phyloP scores from a whole-genome alignment of 1,140 invertebrate species.

The Acromyrmex heyeri region DNA sequence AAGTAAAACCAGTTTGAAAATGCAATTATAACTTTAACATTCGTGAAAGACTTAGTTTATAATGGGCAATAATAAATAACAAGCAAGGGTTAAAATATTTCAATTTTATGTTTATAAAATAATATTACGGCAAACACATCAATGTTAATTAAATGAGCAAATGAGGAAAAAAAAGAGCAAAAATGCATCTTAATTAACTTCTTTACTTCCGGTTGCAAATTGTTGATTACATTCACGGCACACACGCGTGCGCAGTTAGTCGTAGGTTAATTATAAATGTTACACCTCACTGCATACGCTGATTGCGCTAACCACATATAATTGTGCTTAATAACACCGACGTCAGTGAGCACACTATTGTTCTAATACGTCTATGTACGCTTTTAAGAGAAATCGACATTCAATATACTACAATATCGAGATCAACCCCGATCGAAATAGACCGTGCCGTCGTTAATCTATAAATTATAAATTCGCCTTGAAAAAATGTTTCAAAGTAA shows the following conservation, averaged over 20 bases:
- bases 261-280: conserved; percentile 63
- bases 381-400: conserved; percentile 41
- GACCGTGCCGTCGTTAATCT: conserved; percentile 21
- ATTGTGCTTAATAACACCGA: conserved; percentile 52
- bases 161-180: too few relatives aligned
- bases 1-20: not conserved
- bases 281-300: conserved; percentile 59
- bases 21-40: not conserved
- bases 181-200: too few relatives aligned
- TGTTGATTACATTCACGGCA: conserved; percentile 38
- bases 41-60: not conserved
- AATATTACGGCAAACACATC: not conserved
- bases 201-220: conserved; percentile 51
- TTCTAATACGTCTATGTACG: not conserved
- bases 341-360: conserved; percentile 30
- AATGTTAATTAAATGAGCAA: not conserved
- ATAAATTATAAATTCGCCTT: not conserved
- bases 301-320: conserved; percentile 45
- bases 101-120: not conserved
- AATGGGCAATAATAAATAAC: not conserved
- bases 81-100: not conserved
- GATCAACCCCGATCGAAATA: not conserved
- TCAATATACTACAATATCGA: not conserved
- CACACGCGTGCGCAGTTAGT: conserved; percentile 27
- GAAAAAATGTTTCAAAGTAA: not conserved